Conservation (phyloP, 2,888 invertebrate genomes). For the Glyphotaelius pellucidus region DNA sequence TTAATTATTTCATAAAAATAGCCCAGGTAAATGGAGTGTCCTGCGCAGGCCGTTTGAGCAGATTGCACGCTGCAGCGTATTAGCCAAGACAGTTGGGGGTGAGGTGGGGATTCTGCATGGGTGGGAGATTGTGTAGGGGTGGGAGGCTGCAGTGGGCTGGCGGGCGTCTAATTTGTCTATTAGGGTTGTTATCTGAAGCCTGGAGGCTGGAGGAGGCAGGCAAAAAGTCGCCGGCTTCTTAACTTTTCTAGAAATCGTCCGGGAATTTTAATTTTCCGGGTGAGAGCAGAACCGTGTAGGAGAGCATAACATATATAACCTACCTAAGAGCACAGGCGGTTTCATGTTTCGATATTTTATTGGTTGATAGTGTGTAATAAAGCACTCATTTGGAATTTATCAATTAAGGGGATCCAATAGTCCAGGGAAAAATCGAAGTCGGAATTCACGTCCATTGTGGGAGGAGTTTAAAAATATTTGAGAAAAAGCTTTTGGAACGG, state of each 20-base stretch:
- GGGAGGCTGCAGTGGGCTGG: neutral
- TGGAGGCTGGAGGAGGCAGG: neutral
- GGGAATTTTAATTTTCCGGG: neutral
- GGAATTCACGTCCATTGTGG: too few relatives aligned
- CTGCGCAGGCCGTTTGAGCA: slow-evolving; percentile 7
- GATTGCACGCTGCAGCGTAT: slow-evolving; percentile 3
- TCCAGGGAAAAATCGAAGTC: too few relatives aligned
- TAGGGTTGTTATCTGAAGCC: neutral
- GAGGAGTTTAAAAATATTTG: too few relatives aligned
- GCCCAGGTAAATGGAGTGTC: neutral
- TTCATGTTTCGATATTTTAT: neutral
- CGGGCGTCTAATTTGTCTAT: neutral
- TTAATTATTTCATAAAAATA: neutral
- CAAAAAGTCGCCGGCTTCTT: neutral
- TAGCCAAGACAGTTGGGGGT: neutral
- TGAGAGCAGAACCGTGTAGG: neutral
- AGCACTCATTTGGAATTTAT: too few relatives aligned
- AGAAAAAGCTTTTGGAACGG: too few relatives aligned
- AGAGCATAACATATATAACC: too few relatives aligned
- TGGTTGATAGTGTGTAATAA: too few relatives aligned
- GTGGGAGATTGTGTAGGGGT: neutral
- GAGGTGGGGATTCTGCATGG: neutral
- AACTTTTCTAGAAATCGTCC: neutral
- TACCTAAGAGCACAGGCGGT: neutral
- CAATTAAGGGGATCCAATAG: too few relatives aligned